Base-by-base conservation (phyloP, 2,888 invertebrate genomes). In the Mesorhabditis spiculigera region DNA sequence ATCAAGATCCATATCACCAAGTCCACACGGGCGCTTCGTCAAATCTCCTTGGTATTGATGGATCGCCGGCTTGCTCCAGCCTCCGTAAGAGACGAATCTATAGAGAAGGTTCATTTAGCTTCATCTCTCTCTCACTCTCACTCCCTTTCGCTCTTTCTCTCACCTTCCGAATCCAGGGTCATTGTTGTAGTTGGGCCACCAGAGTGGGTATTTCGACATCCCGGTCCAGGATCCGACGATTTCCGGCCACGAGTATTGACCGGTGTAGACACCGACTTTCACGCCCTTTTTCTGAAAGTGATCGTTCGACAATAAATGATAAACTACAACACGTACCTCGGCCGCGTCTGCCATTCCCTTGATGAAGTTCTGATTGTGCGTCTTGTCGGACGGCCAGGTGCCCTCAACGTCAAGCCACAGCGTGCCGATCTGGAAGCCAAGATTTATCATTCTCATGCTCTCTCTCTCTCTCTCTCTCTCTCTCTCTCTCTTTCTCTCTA, bases 121-220 rank as follows among this genome's bases (percentile, higher is more conserved):
- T n/a, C n/a, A n/a, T n/a, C n/a, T n/a, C n/a, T 28, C 28, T 28
- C 28, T 1, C 28, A 1, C 28, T 28, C 28, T 28, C 28, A 28
- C 28, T 28, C 28, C 28, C 28, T 28, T 1, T 28, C 28, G 28
- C 28, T 28, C 28, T 28, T 3, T 28, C 28, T 28, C 28, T 28
- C 63, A 63, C 41, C 28, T 63, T 13, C 16, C n/a, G 16, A 50
- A 50, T 1, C 58, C 58, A 1, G 58, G 72, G 16, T 73, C 68
- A 62, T 76, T 75, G 68, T 77, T 75, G 72, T 79, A 79, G 66
- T 73, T 73, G 3, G 79, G 77, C 78, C 75, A 78, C 80, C 80
- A 80, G 63, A 80, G 76, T 43, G 73, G 75, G 42, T 73, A 68
- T 43, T 72, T 65, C 42, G 69, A 67, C 61, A 70, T 66, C 41